These are phyloP conservation scores for Pygoscelis antarcticus DNA, from an alignment of 2,113 vertebrate genomes.

Conservation along the genomic window DNA sequence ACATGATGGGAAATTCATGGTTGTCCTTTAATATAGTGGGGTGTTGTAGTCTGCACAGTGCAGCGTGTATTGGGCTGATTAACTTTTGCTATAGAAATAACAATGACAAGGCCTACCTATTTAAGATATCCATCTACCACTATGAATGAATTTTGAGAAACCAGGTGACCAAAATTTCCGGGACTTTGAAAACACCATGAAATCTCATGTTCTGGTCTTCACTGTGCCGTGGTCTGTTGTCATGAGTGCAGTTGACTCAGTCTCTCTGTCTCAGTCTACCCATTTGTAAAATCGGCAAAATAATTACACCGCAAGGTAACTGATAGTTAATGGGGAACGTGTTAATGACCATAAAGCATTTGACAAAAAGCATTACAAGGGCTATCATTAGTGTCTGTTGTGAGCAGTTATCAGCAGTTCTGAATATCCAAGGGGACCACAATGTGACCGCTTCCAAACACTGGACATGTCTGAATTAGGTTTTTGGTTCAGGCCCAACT, in stretches of 20 bases:
- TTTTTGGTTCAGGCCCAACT: not conserved
- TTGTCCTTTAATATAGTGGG: not conserved
- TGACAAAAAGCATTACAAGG: not conserved
- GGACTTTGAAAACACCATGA: not conserved
- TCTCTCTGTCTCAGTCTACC: not conserved
- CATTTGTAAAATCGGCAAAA: not conserved
- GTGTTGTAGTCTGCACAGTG: not conserved
- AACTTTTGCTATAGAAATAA: not conserved
- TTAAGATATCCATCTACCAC: not conserved
- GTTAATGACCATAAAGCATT: not conserved
- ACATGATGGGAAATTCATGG: not conserved
- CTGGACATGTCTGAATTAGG: not conserved
- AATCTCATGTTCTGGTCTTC: not conserved
- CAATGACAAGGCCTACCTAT: not conserved
- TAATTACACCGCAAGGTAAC: not conserved
- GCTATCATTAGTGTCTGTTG: not conserved
- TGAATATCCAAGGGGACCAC: not conserved
- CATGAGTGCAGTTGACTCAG: not conserved
- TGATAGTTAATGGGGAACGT: not conserved
- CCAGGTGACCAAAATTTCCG: not conserved
- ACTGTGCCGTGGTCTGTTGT: not conserved
- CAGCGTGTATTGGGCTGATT: not conserved
- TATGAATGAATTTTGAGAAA: not conserved
- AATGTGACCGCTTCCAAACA: not conserved
- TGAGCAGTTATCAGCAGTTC: not conserved